Evolutionary conservation across 35 echinoderm and acorn worm species (phyloP).

Genomic region (Lytechinus pictus): DNA sequence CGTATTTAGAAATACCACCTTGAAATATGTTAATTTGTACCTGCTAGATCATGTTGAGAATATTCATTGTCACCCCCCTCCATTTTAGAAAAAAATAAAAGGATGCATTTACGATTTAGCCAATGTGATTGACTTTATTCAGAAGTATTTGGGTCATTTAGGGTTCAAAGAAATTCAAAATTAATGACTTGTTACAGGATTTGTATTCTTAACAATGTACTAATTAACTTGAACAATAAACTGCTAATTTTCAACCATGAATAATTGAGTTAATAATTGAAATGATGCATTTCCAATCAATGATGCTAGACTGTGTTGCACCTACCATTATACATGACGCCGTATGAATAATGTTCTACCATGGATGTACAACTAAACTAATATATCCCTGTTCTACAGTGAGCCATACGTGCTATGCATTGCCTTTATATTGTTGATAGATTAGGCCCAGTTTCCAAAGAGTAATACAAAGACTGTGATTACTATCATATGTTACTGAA

Average conservation of each 20-base stretch:
- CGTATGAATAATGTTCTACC: not conserved
- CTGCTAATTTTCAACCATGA: not conserved
- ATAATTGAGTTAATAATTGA: not conserved
- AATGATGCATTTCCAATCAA: not conserved
- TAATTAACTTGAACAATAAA: not conserved
- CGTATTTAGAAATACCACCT: not conserved
- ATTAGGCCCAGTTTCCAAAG: too few relatives aligned
- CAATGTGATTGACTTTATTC: too few relatives aligned
- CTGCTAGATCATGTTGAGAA: not conserved
- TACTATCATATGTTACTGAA: too few relatives aligned
- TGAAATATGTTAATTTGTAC: not conserved
- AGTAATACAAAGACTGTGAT: too few relatives aligned
- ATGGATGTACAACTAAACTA: too few relatives aligned
- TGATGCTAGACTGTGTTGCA: not conserved
- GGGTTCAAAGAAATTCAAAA: not conserved
- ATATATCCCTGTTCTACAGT: too few relatives aligned
- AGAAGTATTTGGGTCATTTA: not conserved
- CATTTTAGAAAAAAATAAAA: too few relatives aligned
- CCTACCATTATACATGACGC: not conserved
- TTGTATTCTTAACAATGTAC: not conserved
- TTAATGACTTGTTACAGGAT: not conserved
- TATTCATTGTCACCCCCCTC: not conserved
- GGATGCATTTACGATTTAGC: not conserved
- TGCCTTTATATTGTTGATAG: not conserved
- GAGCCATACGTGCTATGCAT: not conserved